Conservation (phyloP, 2,797 vertebrate genomes). For the Otolemur crassicaudatus region DNA sequence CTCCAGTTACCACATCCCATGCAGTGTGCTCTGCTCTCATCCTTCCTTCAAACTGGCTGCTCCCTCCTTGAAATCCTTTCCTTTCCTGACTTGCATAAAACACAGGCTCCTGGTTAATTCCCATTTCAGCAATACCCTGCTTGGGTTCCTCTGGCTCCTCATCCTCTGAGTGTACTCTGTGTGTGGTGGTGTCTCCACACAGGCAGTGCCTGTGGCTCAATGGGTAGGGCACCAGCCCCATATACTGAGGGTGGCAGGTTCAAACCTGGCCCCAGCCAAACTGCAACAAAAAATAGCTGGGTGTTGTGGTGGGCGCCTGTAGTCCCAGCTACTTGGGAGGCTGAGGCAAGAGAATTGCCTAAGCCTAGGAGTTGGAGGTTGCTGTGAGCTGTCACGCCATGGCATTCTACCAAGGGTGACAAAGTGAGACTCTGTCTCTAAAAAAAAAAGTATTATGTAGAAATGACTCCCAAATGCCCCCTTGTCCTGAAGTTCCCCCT, state of each 20-base stretch:
- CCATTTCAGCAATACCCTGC: not conserved
- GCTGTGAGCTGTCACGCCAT: too few species aligned
- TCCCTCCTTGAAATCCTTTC: not conserved
- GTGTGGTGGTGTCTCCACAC: not conserved
- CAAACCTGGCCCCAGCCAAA: too few species aligned
- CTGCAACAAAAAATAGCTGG: too few species aligned
- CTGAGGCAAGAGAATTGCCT: too few species aligned
- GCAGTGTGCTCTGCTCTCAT: not conserved
- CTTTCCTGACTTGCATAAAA: not conserved
- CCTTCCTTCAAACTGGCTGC: not conserved
- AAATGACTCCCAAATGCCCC: not conserved
- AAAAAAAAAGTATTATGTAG: not conserved
- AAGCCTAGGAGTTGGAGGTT: too few species aligned
- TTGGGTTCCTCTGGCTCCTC: not conserved
- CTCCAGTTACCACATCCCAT: not conserved
- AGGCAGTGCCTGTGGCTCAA: too few species aligned
- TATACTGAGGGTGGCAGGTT: too few species aligned
- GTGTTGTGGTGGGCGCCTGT: too few species aligned
- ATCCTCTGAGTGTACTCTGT: not conserved
- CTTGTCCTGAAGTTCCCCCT: not conserved
- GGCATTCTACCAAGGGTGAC: too few species aligned
- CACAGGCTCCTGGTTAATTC: not conserved
- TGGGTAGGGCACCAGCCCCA: too few species aligned
- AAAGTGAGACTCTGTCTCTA: too few species aligned
- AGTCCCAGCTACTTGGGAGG: too few species aligned